phyloP scores from a whole-genome alignment of 2,888 invertebrate species.

The Heteromurus nitidus region DNA sequence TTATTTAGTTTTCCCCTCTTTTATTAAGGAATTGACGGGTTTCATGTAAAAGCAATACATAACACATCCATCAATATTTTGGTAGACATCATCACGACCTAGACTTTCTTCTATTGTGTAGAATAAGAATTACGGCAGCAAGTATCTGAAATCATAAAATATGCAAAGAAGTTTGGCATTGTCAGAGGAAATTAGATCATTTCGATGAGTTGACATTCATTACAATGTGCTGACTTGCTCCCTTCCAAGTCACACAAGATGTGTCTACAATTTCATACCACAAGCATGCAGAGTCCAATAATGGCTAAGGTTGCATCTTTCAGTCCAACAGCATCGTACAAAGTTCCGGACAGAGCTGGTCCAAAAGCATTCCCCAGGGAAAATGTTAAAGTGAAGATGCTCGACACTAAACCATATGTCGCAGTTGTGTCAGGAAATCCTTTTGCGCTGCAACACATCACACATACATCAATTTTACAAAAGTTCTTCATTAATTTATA shows the following conservation, averaged over 20 bases:
- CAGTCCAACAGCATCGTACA: constrained; percentile 66
- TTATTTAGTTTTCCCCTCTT: no score
- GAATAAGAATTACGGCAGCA: not conserved
- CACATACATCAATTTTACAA: no score
- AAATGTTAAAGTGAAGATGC: constrained; percentile 68
- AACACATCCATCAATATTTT: no score
- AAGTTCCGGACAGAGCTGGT: constrained; percentile 62
- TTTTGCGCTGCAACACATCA: constrained; percentile 48
- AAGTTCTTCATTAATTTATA: no score
- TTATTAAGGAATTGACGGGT: no score
- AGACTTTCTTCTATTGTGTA: not conserved
- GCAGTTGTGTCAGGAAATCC: constrained; percentile 61
- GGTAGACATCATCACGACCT: no score
- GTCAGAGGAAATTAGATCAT: not conserved
- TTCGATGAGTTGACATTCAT: not conserved
- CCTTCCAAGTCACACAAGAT: no score
- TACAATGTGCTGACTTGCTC: not conserved
- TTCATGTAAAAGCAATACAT: no score
- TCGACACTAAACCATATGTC: constrained; percentile 64
- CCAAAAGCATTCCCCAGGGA: constrained; percentile 69
- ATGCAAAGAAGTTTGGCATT: not conserved
- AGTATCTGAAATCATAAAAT: not conserved
- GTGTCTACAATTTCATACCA: constrained; percentile 45
- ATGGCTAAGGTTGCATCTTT: constrained; percentile 62
- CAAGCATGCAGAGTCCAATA: constrained; percentile 53